Evolutionary conservation across 2,797 vertebrate genomes (phyloP).

Genomic region (Brachyrhaphis roseni): DNA sequence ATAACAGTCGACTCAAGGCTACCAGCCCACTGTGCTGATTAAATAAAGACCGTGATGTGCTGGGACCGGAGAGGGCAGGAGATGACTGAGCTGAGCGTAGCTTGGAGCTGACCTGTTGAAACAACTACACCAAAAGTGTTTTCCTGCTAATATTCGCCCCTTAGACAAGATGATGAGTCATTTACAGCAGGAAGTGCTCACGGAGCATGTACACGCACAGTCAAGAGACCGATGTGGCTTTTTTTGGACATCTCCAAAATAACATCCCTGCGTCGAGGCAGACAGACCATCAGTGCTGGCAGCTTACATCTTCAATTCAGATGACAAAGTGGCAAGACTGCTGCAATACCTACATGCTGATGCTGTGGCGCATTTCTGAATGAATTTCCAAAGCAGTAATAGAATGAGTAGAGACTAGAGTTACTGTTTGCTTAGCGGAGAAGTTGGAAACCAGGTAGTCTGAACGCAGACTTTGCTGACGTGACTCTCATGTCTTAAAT

Average conservation of each 20-base stretch:
- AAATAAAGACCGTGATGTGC: background rate
- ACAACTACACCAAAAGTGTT: background rate
- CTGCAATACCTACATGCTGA: background rate
- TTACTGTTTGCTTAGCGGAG: background rate
- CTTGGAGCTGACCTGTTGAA: background rate
- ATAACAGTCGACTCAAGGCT: background rate
- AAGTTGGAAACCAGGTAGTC: background rate
- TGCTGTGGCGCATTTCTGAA: background rate
- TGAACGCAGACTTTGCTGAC: background rate
- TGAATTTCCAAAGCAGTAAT: background rate
- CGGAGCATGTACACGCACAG: background rate
- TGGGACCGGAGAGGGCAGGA: background rate
- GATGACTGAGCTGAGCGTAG: background rate
- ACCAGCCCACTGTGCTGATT: background rate
- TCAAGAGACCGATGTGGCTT: background rate
- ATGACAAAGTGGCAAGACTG: background rate
- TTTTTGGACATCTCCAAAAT: background rate
- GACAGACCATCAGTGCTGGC: background rate
- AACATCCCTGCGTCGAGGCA: background rate
- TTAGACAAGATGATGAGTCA: background rate
- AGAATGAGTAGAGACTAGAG: background rate
- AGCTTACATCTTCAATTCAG: background rate
- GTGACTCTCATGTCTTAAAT: background rate
- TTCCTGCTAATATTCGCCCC: background rate
- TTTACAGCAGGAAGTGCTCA: background rate